A percentile compares a stretch with the other conserved stretches of the same genome.
phyloP scores from a whole-genome alignment of 2,113 vertebrate species.

The Psilopsiagon aurifrons region DNA sequence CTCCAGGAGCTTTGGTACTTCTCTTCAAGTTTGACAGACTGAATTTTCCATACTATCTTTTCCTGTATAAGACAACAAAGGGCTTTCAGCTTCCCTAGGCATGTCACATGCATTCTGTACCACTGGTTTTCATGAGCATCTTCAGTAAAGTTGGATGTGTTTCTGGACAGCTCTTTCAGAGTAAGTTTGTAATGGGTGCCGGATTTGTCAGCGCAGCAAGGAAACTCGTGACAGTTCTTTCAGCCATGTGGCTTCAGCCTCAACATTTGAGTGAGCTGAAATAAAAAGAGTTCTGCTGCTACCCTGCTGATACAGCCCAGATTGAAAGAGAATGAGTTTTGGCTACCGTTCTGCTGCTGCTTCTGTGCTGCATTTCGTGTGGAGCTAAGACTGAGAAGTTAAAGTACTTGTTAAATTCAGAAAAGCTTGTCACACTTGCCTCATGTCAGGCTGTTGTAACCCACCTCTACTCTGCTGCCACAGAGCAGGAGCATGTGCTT shows the following conservation, averaged over 20 bases:
- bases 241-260: background rate
- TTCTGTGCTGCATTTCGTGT: background rate
- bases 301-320: background rate
- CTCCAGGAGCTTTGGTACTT: background rate
- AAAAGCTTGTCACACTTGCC: background rate
- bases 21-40: background rate
- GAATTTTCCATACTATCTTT: background rate
- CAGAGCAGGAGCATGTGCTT: background rate
- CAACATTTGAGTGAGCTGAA: background rate
- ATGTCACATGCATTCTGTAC: accelerated
- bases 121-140: background rate
- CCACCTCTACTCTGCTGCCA: background rate
- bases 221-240: background rate
- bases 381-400: background rate
- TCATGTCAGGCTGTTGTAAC: background rate
- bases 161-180: background rate
- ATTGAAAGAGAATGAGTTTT: background rate
- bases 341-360: background rate
- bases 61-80: background rate
- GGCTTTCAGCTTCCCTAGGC: background rate
- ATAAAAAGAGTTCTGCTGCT: background rate
- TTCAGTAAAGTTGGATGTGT: background rate
- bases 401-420: background rate
- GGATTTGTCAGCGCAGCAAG: background rate
- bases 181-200: background rate